These are phyloP conservation scores for Brachypalpus laphriformis DNA, from an alignment of 2,888 invertebrate genomes.

Conservation along the genomic window DNA sequence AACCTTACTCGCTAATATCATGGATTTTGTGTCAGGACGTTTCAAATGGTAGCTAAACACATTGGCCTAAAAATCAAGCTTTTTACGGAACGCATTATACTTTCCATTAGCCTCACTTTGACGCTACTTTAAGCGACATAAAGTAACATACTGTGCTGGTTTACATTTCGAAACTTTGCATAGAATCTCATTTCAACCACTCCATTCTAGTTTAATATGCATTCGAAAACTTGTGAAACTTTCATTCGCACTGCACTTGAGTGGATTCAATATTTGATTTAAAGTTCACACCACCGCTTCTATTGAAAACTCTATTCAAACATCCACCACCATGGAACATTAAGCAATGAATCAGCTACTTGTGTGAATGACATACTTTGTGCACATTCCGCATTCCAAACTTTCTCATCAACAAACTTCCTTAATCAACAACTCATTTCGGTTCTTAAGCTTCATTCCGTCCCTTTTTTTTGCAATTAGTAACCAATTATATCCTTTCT, in stretches of 20 bases:
- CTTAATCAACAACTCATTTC: slow-evolving; percentile 58
- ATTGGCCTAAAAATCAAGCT: too few relatives aligned
- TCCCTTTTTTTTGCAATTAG: slow-evolving; percentile 28
- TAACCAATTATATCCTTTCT: slow-evolving; percentile 31
- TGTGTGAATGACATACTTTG: slow-evolving; percentile 27
- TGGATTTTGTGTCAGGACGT: too few relatives aligned
- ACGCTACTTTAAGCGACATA: too few relatives aligned
- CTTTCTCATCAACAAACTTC: slow-evolving; percentile 39
- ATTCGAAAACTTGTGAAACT: slow-evolving; percentile 30
- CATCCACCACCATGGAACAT: slow-evolving; percentile 40
- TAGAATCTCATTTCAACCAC: not conserved
- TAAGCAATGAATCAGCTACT: slow-evolving; percentile 55
- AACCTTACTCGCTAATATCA: too few relatives aligned
- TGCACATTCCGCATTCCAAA: slow-evolving; percentile 17
- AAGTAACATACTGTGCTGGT: too few relatives aligned
- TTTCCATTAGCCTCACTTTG: too few relatives aligned
- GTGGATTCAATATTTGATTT: slow-evolving; percentile 56
- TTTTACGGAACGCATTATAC: too few relatives aligned
- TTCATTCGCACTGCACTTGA: not conserved
- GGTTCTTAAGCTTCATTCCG: slow-evolving; percentile 23
- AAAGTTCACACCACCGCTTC: slow-evolving; percentile 15
- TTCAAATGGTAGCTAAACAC: too few relatives aligned
- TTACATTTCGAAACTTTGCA: not conserved
- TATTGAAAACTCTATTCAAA: slow-evolving; percentile 15
- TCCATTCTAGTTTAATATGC: slow-evolving; percentile 10